Conservation (phyloP, 2,797 vertebrate genomes). For the Phoebastria nigripes region DNA sequence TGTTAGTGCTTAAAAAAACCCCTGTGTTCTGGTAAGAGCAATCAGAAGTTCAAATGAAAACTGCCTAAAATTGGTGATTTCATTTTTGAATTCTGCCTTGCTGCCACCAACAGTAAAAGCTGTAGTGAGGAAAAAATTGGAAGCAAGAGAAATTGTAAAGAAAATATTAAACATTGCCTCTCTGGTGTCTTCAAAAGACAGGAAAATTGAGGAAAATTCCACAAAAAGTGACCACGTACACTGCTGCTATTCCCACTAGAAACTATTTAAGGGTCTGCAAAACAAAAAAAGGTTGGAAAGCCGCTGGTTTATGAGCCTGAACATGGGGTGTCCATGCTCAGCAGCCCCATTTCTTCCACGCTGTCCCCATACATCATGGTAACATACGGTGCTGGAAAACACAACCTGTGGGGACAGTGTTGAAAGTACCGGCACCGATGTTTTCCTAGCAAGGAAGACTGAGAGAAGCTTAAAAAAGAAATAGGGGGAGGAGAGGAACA, state of each 20-base stretch:
- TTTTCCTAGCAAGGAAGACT: slow-evolving; percentile 21
- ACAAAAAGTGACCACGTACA: not conserved
- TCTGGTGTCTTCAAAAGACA: not conserved
- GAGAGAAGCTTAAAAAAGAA: not conserved
- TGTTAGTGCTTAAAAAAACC: not conserved
- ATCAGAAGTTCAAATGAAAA: not conserved
- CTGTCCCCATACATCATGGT: accelerated
- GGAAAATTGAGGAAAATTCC: not conserved
- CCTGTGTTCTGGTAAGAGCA: not conserved
- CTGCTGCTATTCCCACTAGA: not conserved
- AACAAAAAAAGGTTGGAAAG: not conserved
- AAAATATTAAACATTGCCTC: not conserved
- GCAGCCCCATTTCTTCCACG: not conserved
- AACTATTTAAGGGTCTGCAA: not conserved
- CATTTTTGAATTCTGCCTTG: not conserved
- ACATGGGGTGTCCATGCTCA: accelerated
- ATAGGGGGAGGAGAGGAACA: not conserved
- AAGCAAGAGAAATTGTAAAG: not conserved
- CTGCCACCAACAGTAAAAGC: not conserved
- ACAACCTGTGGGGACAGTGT: not conserved
- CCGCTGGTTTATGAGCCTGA: not conserved
- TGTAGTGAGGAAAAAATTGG: accelerated
- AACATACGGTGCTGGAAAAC: not conserved
- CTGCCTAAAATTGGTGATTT: not conserved
- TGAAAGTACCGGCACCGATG: not conserved